Percentiles rank a stretch among this genome's conserved stretches.
Conservation (phyloP, 2,797 vertebrate genomes). For the Parambassis ranga region DNA sequence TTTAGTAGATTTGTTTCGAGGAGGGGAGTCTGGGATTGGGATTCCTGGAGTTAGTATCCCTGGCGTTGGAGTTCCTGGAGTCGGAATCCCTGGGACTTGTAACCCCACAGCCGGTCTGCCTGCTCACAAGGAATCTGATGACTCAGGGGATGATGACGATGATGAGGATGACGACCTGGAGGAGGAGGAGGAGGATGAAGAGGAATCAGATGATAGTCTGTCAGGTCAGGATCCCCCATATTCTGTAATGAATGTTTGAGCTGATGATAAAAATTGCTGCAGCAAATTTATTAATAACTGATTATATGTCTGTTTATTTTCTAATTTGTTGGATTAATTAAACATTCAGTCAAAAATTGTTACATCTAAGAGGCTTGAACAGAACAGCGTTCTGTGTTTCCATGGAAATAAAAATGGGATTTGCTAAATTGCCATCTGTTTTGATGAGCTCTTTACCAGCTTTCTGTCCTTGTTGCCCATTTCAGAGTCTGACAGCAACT, state of each 20-base stretch:
- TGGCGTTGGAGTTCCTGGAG: constrained; percentile 72
- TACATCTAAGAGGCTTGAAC: not conserved
- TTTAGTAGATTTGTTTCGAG: constrained; percentile 91
- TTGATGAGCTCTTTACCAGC: not conserved
- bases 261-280: not conserved
- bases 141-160: constrained; percentile 95
- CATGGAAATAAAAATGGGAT: not conserved
- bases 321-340: not conserved
- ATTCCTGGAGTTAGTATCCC: constrained; percentile 77
- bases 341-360: not conserved
- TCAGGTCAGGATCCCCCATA: constrained; percentile 83
- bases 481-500: constrained; percentile 97
- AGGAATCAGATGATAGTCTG: constrained; percentile 95
- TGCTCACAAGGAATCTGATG: constrained; percentile 96
- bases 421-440: not conserved
- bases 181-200: constrained; percentile 90
- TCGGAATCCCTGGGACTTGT: constrained; percentile 73
- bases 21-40: constrained; percentile 82
- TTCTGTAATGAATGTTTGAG: not conserved
- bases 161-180: constrained; percentile 93
- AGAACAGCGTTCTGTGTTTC: not conserved
- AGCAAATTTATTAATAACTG: not conserved
- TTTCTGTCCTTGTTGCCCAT: not conserved
- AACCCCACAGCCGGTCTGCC: constrained; percentile 80
- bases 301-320: not conserved